A percentile compares a stretch with the other conserved stretches of the same genome.
These are phyloP conservation scores for Plebejus anna DNA, from an alignment of 2,888 invertebrate species.

Conservation along the genomic window DNA sequence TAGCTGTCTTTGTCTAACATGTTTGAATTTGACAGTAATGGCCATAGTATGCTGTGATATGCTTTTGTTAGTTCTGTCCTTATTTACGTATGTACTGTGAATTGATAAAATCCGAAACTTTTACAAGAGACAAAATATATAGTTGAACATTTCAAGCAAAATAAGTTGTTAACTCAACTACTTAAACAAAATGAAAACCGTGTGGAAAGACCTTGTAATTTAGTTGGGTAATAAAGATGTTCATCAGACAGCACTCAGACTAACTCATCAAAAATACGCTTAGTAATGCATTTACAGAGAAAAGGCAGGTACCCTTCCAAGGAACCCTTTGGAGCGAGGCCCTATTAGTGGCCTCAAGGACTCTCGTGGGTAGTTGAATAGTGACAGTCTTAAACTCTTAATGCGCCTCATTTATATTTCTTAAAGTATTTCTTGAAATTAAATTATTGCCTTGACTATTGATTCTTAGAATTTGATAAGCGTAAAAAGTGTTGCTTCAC, in stretches of 20 bases:
- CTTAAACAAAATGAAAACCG: not conserved
- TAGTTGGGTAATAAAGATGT: slow-evolving; percentile 19
- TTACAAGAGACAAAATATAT: too few species aligned
- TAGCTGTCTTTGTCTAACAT: too few species aligned
- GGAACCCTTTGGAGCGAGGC: slow-evolving; percentile 2
- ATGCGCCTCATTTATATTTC: not conserved
- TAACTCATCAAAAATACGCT: slow-evolving; percentile 26
- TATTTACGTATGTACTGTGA: too few species aligned
- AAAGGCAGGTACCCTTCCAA: not conserved
- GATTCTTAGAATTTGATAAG: not conserved
- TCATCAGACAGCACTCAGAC: slow-evolving; percentile 21
- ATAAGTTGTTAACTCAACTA: not conserved
- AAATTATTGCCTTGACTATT: not conserved
- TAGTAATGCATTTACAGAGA: slow-evolving; percentile 28
- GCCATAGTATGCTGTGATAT: too few species aligned
- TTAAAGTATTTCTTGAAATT: not conserved
- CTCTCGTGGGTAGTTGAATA: slow-evolving; percentile 1
- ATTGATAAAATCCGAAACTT: too few species aligned
- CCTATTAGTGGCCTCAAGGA: slow-evolving; percentile 11
- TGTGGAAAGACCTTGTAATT: not conserved
- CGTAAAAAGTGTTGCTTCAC: too few species aligned
- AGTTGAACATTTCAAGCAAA: not conserved
- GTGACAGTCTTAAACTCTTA: not conserved
- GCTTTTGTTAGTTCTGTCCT: too few species aligned
- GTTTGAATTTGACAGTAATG: too few species aligned